Evolutionary conservation across 2,113 vertebrate species (phyloP).

Genomic region (Trochalopteron elliotii): DNA sequence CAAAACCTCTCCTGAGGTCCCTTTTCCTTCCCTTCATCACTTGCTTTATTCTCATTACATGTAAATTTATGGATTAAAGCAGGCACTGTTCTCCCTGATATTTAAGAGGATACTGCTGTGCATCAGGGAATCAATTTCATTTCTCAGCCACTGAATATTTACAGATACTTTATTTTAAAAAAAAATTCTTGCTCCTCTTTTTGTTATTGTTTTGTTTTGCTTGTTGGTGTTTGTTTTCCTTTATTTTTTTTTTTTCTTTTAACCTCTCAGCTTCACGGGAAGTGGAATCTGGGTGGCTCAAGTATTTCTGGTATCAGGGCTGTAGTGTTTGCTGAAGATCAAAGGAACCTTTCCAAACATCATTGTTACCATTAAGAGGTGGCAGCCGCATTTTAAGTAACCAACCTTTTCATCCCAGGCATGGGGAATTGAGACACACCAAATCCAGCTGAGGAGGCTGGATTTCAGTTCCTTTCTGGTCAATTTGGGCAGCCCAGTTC

Average conservation of each 20-base stretch:
- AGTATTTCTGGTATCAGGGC: not conserved
- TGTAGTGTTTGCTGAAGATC: slow-evolving; percentile 4
- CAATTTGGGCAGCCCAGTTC: not conserved
- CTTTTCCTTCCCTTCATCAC: not conserved
- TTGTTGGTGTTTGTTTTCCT: not conserved
- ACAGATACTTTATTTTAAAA: not conserved
- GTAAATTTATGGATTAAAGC: not conserved
- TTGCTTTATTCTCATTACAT: not conserved
- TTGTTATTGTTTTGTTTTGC: not conserved
- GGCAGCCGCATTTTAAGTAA: not conserved
- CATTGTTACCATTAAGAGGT: not conserved
- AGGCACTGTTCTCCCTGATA: not conserved
- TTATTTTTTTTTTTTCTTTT: not conserved
- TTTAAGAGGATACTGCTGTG: not conserved
- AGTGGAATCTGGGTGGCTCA: not conserved
- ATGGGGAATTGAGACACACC: not conserved
- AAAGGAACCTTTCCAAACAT: slow-evolving; percentile 7
- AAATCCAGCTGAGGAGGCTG: not conserved
- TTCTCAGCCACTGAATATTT: not conserved
- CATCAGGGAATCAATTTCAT: not conserved
- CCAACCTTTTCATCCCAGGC: not conserved
- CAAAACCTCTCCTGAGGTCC: not conserved
- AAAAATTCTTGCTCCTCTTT: not conserved
- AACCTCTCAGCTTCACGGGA: not conserved
- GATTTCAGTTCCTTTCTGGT: not conserved